Percentiles rank a stretch among this genome's conserved stretches.
Conservation (phyloP, 2,113 vertebrate genomes). For the Vulpes ferrilata region DNA sequence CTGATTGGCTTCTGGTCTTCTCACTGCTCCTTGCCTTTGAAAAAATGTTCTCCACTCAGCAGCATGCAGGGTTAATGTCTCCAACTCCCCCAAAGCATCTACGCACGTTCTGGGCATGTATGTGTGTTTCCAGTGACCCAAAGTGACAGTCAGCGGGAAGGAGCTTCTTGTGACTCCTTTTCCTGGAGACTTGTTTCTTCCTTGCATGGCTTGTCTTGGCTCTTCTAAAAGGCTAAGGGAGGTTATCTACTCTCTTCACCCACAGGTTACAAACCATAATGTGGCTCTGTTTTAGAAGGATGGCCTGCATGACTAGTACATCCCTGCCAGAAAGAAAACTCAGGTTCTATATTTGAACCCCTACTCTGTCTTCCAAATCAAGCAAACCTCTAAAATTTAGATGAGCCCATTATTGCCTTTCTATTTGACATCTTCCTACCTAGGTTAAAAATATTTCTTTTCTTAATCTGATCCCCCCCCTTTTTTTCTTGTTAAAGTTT, state of each 20-base stretch:
- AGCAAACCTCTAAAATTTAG: neutral
- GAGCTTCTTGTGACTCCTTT: slow-evolving; percentile 33
- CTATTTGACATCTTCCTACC: neutral
- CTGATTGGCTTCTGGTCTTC: slow-evolving; percentile 61
- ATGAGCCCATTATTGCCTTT: neutral
- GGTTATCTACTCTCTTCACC: neutral
- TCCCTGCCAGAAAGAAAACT: slow-evolving; percentile 36
- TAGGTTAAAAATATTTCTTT: neutral
- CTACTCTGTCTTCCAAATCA: neutral
- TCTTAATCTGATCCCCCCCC: neutral
- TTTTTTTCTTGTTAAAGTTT: neutral
- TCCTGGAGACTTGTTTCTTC: slow-evolving; percentile 19
- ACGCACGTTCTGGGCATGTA: neutral
- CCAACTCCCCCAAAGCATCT: slow-evolving; percentile 4
- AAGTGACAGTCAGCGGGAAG: neutral
- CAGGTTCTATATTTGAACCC: neutral
- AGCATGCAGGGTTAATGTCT: slow-evolving; percentile 16
- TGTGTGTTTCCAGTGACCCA: slow-evolving; percentile 46
- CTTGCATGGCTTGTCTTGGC: neutral
- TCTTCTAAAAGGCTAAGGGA: slow-evolving; percentile 39
- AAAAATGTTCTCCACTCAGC: slow-evolving; percentile 29
- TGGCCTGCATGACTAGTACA: neutral
- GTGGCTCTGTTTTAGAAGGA: neutral
- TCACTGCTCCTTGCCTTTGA: slow-evolving; percentile 61
- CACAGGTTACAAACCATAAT: neutral